Percentiles rank a stretch among this genome's conserved stretches.
These are phyloP conservation scores for Chaetodon trifasciatus DNA, from an alignment of 2,797 vertebrate species.

Conservation along the genomic window DNA sequence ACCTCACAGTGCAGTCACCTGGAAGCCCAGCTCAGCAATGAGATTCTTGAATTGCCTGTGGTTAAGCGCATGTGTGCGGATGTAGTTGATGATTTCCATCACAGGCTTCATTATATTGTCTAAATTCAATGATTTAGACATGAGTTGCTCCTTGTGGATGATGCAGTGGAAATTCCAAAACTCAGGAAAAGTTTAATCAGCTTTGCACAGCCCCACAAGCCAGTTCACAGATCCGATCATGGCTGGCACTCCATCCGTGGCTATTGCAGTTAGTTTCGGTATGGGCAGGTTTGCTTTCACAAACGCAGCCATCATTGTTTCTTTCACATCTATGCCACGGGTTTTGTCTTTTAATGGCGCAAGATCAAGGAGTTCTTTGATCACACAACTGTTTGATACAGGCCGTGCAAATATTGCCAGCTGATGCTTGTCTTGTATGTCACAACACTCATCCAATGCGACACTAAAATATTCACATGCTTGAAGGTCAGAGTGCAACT, in stretches of 20 bases:
- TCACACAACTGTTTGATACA: not conserved
- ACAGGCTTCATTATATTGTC: not conserved
- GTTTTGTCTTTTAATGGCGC: not conserved
- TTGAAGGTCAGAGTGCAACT: too few relatives aligned
- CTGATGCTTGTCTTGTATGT: not conserved
- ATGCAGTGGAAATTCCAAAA: slow-evolving; percentile 9
- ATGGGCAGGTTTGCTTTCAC: not conserved
- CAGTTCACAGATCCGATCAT: not conserved
- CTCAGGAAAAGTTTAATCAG: not conserved
- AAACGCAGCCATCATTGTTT: not conserved
- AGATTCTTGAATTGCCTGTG: slow-evolving; percentile 31
- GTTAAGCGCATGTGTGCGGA: slow-evolving; percentile 2
- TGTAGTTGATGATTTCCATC: slow-evolving; percentile 20
- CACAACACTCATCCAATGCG: not conserved
- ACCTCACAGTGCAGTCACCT: slow-evolving; percentile 10
- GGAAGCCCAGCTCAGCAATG: slow-evolving; percentile 16
- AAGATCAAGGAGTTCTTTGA: not conserved
- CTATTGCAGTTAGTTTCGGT: not conserved
- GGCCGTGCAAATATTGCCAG: not conserved
- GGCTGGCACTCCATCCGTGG: not conserved
- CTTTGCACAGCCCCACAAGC: slow-evolving; percentile 4
- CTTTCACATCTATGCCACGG: not conserved
- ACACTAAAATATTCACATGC: not conserved
- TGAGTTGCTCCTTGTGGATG: not conserved
- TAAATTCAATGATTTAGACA: not conserved